Evolutionary conservation across 37 sponge, comb jelly and placozoan species (phyloP), one percentile per base, ranked within the genome.

Genomic region (Amphimedon queenslandica): DNA sequence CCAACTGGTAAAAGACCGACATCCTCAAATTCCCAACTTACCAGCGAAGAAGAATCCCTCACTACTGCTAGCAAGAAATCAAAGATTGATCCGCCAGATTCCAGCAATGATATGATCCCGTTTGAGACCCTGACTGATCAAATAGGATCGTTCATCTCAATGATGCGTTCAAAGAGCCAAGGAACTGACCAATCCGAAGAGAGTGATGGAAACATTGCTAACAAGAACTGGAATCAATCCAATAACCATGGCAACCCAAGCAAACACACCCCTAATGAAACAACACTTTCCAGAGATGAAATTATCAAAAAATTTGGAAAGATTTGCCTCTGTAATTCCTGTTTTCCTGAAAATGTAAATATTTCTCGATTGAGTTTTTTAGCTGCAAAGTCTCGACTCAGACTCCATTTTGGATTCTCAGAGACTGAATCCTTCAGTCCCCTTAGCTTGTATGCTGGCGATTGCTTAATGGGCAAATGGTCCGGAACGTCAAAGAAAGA

Each of bases 401-500:
- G 8, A 47, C 13, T 13, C 8, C 53, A 47, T 47, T 18, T 13
- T 18, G 13, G 8, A 47, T 8, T 47, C 8, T 47, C 8, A 18
- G 53, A 47, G 13, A 18, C 13, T 47, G 53, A 47, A 18, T 47
- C 53, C 53, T 8, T 18, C 13, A 18, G 13, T 8, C 8, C 53
- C 13, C 53, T 13, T 8, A 47, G 13, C 13, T 13, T 18, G 13
- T 47, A 18, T 47, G 53, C 13, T 18, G 55, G 65, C 39, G 67
- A 43, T 18, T 13, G n/a, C 27, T 11, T 73, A 10, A 55, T 72
- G 28, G 34, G 25, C 2, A 41, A 64, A 32, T 73, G 74, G 13
- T 57, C 41, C 4, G 27, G 36, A 6, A 16, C 66, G 6, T 37
- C 65, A 21, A 72, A 66, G 67, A 81, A 73, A 57, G 67, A 72